Evolutionary conservation across 2,113 vertebrate species (phyloP).

Genomic region (Corvus cornix): DNA sequence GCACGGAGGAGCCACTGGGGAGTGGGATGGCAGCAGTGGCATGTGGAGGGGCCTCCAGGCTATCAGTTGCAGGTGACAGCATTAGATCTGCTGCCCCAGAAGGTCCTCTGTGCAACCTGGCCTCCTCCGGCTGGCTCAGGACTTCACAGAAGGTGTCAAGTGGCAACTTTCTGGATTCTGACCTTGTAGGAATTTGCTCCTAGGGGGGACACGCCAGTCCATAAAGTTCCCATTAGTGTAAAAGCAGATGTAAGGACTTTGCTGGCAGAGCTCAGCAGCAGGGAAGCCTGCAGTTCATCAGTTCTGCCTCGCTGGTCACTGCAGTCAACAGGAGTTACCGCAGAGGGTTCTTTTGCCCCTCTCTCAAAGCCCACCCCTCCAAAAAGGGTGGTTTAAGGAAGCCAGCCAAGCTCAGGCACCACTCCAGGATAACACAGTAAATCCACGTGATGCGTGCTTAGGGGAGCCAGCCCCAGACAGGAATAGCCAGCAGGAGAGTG

Average conservation of each 20-base stretch:
- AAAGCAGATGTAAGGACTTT: conserved; percentile 67
- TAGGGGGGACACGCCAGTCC: not conserved
- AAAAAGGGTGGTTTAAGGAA: conserved; percentile 16
- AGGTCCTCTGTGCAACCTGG: not conserved
- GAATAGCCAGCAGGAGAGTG: not conserved
- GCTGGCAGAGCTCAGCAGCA: conserved; percentile 51
- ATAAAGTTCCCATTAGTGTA: conserved; percentile 61
- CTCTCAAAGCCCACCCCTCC: not conserved
- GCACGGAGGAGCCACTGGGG: not conserved
- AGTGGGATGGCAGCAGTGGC: not conserved
- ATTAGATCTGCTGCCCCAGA: conserved; percentile 18
- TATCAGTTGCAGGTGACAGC: not conserved
- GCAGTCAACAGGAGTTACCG: conserved; percentile 63
- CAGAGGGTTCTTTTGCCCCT: conserved; percentile 22
- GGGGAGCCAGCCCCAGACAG: not conserved
- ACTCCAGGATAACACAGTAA: not conserved
- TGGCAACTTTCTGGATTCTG: conserved; percentile 53
- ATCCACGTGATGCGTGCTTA: not conserved
- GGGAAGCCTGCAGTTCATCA: conserved; percentile 67
- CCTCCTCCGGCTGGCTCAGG: not conserved
- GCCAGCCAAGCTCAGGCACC: conserved; percentile 12
- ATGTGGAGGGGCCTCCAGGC: not conserved
- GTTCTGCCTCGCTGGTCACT: conserved; percentile 62
- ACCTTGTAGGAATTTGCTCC: conserved; percentile 54
- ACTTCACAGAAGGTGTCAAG: conserved; percentile 19